Evolutionary conservation across 1,140 invertebrate genomes (phyloP), one percentile per base, ranked within the genome.

Genomic region (Leptinotarsa undecemlineata): DNA sequence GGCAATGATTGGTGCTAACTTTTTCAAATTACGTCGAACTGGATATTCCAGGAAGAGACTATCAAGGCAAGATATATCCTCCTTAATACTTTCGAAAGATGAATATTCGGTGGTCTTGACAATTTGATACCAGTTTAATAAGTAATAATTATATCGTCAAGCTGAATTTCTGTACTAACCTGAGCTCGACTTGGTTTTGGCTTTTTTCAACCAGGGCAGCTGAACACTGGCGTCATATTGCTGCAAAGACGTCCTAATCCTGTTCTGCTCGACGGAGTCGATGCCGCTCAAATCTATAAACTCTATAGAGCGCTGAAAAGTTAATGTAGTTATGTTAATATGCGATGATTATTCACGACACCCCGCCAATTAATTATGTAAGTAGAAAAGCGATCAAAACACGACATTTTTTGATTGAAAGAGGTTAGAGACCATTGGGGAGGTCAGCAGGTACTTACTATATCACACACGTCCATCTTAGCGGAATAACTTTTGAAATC

Each of bases 261-360:
- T 76, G 15, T 77, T 73, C 70, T 74, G 78, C 76, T 85, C 84
- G 19, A 72, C 69, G 26, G 83, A 82, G 11, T 84, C 82, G 2
- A 84, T 78, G 48, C 76, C 84, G 66, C 68, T 84, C 21, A 85
- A 77, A 77, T 85, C 84, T 66, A 85, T 72, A 71, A 85, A 85
- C 23, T 79, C 70, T 51, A 82, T 74, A 68, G 57, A 62, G 23
- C 74, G 8, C 80, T 80, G 68, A 15, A 78, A 79, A 72, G 70
- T 13, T 20, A 72, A 64, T 19, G 48, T 20, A 20, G 66, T 13
- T 5, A 57, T 57, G n/a, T 57, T 57, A n/a, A 57, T 57, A 19
- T 5, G 15, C 0, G 6, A 57, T 57, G 6, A 57, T 17, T 57
- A 57, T 57, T 57, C 51, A 57, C 5, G 15, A 57, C 15, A 57